Evolutionary conservation across 2,113 vertebrate genomes (phyloP), one percentile per base, ranked within the genome.

Genomic region (Desmodus rotundus): DNA sequence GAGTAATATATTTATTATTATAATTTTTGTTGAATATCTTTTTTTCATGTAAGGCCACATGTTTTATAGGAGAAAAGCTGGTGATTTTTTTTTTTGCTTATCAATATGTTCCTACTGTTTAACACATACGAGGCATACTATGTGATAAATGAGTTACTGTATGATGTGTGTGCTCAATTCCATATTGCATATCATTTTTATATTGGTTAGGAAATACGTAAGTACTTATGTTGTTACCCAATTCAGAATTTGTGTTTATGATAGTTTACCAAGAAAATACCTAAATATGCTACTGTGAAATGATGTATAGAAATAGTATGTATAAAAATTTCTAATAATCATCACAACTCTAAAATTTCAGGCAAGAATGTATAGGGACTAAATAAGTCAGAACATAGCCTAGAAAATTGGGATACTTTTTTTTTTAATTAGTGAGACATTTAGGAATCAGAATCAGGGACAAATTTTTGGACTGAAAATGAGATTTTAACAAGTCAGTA

Each of bases 401-500:
- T 91, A 43, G 41, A 38, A 54, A 73, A 24, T 45, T 41, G 72
- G 20, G 94, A 50, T 22, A 6, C 36, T 68, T 33, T 91, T 41
- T 19, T 24, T 76, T 89, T 85, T 93, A 13, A 15, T 87, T 80
- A 61, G 70, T 88, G 45, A 89, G 5, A 24, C 45, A 65, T 85
- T 91, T 88, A 94, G 31, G 54, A 87, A 52, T 92, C 19, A 70
- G 45, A 33, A 52, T 63, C 11, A 83, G 12, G 6, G 58, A 93
- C 56, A 96, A 58, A 95, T 80, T 1, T 54, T 95, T 28, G 45
- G 16, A 2, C 24, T 74, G 68, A 85, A 97, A 97, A 72, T 95
- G 54, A 54, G 65, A 61, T 13, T 76, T 87, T 54, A 91, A 91
- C 61, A 73, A 96, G 38, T 92, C 47, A 92, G 1, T 67, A 8